A percentile compares a stretch with the other conserved stretches of the same genome.
Conservation (phyloP, 2,888 invertebrate genomes). For the Panopea generosa region DNA sequence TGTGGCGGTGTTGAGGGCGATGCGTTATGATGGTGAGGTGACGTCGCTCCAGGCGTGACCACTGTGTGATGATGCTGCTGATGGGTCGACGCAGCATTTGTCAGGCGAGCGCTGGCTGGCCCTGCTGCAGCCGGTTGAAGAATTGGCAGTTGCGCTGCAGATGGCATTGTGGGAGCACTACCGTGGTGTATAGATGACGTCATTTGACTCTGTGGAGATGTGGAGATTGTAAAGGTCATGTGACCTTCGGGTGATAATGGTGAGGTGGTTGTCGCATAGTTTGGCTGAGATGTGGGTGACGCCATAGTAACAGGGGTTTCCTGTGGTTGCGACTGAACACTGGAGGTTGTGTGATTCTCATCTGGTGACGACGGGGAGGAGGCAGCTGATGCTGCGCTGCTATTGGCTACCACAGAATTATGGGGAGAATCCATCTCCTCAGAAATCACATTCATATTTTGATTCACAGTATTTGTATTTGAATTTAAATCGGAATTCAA, state of each 20-base stretch:
- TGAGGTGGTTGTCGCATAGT: slow-evolving; percentile 14
- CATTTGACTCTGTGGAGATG: slow-evolving; percentile 33
- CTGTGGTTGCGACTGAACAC: slow-evolving; percentile 1
- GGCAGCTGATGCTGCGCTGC: background rate
- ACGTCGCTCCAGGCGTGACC: slow-evolving; percentile 15
- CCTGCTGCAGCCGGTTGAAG: background rate
- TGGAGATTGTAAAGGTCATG: slow-evolving; percentile 45
- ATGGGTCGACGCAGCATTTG: background rate
- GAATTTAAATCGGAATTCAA: background rate
- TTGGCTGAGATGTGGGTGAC: slow-evolving; percentile 10
- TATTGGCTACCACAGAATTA: slow-evolving; percentile 6
- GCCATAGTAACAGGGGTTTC: slow-evolving; percentile 12
- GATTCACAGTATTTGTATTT: background rate
- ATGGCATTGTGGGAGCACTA: slow-evolving; percentile 21
- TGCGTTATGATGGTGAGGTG: slow-evolving; percentile 31
- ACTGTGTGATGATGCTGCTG: slow-evolving; percentile 3
- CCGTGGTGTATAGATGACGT: slow-evolving; percentile 26
- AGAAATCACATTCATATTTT: slow-evolving; percentile 19
- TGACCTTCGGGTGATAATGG: slow-evolving; percentile 40
- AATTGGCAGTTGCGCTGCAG: slow-evolving; percentile 13
- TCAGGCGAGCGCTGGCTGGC: background rate
- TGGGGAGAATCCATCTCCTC: slow-evolving; percentile 9
- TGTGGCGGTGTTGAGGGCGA: slow-evolving; percentile 58
- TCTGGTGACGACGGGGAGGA: slow-evolving; percentile 1
- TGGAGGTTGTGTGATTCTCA: background rate